These are phyloP conservation scores for Manis javanica DNA, from an alignment of 2,797 vertebrate species.

Conservation along the genomic window DNA sequence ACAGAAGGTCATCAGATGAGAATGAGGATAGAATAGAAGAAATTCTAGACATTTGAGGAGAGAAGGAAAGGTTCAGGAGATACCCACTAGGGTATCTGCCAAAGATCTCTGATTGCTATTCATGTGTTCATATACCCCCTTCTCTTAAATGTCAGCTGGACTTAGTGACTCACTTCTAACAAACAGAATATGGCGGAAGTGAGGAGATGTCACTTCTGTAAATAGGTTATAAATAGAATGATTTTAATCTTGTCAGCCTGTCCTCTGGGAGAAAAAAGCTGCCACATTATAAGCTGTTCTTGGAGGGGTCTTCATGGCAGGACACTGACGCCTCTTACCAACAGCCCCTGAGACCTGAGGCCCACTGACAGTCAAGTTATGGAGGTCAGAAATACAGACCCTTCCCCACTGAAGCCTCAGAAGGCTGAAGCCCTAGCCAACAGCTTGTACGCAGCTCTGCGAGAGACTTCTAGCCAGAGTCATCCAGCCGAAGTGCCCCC, in stretches of 20 bases:
- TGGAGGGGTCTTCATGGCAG: neutral
- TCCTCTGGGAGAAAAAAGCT: neutral
- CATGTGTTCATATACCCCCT: neutral
- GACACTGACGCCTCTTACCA: neutral
- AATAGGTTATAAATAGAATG: neutral
- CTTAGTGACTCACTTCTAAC: neutral
- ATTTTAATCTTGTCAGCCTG: neutral
- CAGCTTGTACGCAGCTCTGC: neutral
- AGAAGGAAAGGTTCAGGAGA: neutral
- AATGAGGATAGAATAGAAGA: neutral
- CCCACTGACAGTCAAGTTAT: neutral
- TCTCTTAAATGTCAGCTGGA: neutral
- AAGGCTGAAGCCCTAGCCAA: neutral
- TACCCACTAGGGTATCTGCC: neutral
- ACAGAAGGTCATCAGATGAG: neutral
- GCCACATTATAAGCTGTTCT: neutral
- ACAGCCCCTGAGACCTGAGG: neutral
- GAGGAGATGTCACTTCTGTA: neutral
- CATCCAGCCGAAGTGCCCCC: neutral
- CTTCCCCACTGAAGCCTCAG: neutral
- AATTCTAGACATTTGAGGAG: neutral
- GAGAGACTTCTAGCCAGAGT: neutral
- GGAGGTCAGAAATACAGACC: neutral
- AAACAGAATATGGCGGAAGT: neutral
- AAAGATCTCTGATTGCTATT: neutral